Conservation (phyloP, 2,888 invertebrate genomes). For the Syrista parreyssii region DNA sequence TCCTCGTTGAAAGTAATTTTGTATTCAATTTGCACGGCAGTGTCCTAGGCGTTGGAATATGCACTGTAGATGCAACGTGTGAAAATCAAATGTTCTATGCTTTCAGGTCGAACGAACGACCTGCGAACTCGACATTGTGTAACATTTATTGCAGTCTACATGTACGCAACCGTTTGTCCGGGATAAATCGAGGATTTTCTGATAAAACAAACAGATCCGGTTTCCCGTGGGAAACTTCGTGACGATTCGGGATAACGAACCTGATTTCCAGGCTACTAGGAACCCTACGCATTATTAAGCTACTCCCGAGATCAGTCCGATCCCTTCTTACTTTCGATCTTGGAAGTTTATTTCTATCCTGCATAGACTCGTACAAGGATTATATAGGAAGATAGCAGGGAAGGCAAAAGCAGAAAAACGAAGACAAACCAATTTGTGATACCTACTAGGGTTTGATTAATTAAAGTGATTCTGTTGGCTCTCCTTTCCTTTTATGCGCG, state of each 20-base stretch:
- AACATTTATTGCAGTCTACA: constrained; percentile 29
- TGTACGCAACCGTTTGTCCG: constrained; percentile 14
- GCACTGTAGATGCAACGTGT: not conserved
- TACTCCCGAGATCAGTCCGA: not conserved
- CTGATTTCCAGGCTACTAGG: no score
- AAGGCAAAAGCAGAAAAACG: not conserved
- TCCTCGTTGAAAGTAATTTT: not conserved
- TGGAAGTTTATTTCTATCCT: not conserved
- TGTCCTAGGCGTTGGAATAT: not conserved
- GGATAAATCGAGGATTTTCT: constrained; percentile 16
- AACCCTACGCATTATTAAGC: not conserved
- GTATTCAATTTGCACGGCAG: not conserved
- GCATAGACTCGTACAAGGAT: not conserved
- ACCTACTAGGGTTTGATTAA: not conserved
- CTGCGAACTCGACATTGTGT: constrained; percentile 20
- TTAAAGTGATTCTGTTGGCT: not conserved
- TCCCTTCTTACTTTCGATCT: not conserved
- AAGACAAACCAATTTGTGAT: not conserved
- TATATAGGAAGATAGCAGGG: not conserved
- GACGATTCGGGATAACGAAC: no score
- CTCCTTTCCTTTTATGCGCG: not conserved
- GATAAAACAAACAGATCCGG: not conserved
- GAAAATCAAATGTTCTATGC: constrained; percentile 13
- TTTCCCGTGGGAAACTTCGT: not conserved
- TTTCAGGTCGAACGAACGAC: constrained; percentile 29